Conservation (phyloP, 2,113 vertebrate species). For the Dipodomys stephensi region DNA sequence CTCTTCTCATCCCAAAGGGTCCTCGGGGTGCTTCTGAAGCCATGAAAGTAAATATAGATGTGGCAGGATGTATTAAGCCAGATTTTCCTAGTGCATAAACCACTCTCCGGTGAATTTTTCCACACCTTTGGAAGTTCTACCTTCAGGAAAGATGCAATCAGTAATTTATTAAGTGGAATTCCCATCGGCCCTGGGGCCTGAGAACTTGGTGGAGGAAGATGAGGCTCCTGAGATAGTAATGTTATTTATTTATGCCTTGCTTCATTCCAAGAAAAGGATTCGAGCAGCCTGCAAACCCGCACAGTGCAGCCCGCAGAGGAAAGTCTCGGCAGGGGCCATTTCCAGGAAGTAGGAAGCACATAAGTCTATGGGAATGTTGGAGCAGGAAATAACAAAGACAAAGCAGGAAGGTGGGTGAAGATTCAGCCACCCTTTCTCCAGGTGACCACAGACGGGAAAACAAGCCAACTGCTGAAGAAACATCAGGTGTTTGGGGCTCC, state of each 20-base stretch:
- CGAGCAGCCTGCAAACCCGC: not conserved
- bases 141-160: conserved; percentile 52
- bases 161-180: conserved; percentile 63
- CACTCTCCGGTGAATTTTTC: conserved; percentile 57
- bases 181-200: not conserved
- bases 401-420: accelerated
- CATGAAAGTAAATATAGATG: conserved; percentile 66
- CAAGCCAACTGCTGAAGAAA: not conserved
- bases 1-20: conserved; percentile 69
- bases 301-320: not conserved
- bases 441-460: not conserved
- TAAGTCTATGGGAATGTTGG: not conserved
- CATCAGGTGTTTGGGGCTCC: no score
- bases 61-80: conserved; percentile 60
- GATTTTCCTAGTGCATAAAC: conserved; percentile 66
- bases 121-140: conserved; percentile 56
- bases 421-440: not conserved
- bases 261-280: conserved; percentile 41
- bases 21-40: conserved; percentile 66
- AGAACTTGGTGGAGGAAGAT: not conserved
- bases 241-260: conserved; percentile 44
- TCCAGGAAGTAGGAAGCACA: not conserved
- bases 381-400: not conserved
- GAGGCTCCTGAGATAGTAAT: not conserved
- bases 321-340: not conserved